Base-by-base conservation (phyloP, 2,113 vertebrate species). In the Ameiurus melas region DNA sequence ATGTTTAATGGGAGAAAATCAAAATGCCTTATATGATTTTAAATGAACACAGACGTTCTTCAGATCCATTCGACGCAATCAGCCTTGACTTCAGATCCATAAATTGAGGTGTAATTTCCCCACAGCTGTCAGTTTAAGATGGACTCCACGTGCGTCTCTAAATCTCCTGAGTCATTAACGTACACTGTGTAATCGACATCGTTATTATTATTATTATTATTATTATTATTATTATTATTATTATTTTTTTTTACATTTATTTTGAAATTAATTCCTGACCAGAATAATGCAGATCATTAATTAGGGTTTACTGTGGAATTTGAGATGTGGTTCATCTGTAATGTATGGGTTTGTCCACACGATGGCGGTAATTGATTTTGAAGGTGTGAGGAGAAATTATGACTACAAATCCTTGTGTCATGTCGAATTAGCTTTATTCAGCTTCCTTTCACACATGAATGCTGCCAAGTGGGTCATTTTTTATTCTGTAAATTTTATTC, bases 41-140 rank as follows among this genome's bases (percentile, higher is more conserved):
- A 55, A 79, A 86, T 86, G 33, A 64, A 64, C 81, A 84, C 80
- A 57, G 68, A 87, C n/a, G 27, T 81, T 66, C 57, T 81, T 75
- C 70, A 60, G 75, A 85, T 36, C 33, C 47, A 85, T 89, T 83
- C 75, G 57, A 30, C 14, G 13, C 39, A 80, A 83, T 86, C 86
- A 86, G 53, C n/a, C 84, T 14, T 71, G 66, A 55, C 66, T 83
- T 62, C 53, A 64, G 64, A 86, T 36, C 77, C 55, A 33, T 82
- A 70, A 86, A 83, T 39, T 62, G 55, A 75, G 73, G 58, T 5
- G 78, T 57, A 33, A 33, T 64, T 86, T 88, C 39, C 79, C 64
- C 87, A 66, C 82, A 51, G 82, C 71, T 68, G 87, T 70, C 87
- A 58, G 53, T 68, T 43, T 3, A 22, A 68, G 62, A 68, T 68